Evolutionary conservation across 2,113 vertebrate species (phyloP).

Genomic region (Ciconia boyciana): DNA sequence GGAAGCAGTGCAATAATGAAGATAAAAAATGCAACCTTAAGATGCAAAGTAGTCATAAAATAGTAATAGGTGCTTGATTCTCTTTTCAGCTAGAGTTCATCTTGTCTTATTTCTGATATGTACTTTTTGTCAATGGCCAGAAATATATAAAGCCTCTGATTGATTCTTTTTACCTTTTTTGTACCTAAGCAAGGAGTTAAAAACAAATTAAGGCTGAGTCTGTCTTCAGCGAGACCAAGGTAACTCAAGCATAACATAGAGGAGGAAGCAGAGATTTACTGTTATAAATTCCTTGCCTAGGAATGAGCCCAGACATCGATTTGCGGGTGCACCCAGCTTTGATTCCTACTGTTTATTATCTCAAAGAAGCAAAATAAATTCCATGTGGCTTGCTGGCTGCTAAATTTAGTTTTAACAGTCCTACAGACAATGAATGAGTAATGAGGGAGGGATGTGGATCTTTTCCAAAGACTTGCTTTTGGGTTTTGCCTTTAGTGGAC

Average conservation of each 20-base stretch:
- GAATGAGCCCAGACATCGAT: neutral
- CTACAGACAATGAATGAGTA: neutral
- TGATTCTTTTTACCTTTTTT: neutral
- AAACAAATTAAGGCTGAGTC: neutral
- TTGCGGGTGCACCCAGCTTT: neutral
- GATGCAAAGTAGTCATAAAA: neutral
- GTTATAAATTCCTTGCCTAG: neutral
- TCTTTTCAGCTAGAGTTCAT: neutral
- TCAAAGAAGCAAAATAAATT: neutral
- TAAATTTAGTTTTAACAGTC: neutral
- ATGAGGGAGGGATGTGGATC: neutral
- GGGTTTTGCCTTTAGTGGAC: neutral
- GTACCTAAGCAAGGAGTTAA: neutral
- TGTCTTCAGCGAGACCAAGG: neutral
- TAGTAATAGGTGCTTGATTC: neutral
- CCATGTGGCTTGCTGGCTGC: neutral
- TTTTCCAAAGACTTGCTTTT: neutral
- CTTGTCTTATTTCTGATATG: neutral
- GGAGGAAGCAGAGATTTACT: neutral
- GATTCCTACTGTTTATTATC: neutral
- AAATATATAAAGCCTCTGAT: neutral
- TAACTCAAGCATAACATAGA: neutral
- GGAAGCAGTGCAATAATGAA: neutral
- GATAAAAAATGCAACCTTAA: neutral
- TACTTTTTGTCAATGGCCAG: neutral